Percentiles rank a stretch among this genome's conserved stretches.
Evolutionary conservation across 1,140 invertebrate genomes (phyloP).

Genomic region (Drusus annulatus): DNA sequence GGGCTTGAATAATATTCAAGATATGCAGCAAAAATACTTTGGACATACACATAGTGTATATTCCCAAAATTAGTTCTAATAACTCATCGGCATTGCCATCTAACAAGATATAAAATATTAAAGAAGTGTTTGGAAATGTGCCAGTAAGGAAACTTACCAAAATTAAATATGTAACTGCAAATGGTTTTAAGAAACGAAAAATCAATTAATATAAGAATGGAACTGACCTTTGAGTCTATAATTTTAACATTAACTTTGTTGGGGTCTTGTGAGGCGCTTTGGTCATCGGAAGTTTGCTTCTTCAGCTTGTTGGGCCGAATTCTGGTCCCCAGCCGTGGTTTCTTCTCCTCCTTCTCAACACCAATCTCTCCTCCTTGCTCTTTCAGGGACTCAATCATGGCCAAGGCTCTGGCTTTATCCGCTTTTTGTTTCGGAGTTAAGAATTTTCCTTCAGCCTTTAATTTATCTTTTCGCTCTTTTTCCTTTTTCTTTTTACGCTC

Average conservation of each 20-base stretch:
- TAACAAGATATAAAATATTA: too few relatives aligned
- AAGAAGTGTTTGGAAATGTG: too few relatives aligned
- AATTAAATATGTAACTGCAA: too few relatives aligned
- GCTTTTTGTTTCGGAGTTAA: slow-evolving; percentile 94
- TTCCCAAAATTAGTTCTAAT: too few relatives aligned
- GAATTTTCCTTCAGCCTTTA: slow-evolving; percentile 96
- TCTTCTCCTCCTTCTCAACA: slow-evolving; percentile 74
- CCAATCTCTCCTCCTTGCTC: slow-evolving; percentile 82
- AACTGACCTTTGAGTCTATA: slow-evolving; percentile 69
- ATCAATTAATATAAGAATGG: not conserved
- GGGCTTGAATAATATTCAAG: too few relatives aligned
- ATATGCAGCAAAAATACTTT: too few relatives aligned
- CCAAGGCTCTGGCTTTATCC: slow-evolving; percentile 88
- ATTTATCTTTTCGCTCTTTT: slow-evolving; percentile 92
- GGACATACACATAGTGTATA: too few relatives aligned
- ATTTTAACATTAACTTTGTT: slow-evolving; percentile 74
- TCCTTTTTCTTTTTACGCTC: slow-evolving; percentile 95
- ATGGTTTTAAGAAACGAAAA: too few relatives aligned
- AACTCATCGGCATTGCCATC: too few relatives aligned
- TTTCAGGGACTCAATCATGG: slow-evolving; percentile 89
- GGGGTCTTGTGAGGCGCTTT: slow-evolving; percentile 68
- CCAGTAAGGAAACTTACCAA: too few relatives aligned
- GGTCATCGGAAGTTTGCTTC: slow-evolving; percentile 71
- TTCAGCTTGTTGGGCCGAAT: slow-evolving; percentile 82
- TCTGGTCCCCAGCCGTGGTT: slow-evolving; percentile 80